Evolutionary conservation across 1,140 invertebrate species (phyloP), one percentile per base, ranked within the genome.

Genomic region (Drosophila quadrilineata): DNA sequence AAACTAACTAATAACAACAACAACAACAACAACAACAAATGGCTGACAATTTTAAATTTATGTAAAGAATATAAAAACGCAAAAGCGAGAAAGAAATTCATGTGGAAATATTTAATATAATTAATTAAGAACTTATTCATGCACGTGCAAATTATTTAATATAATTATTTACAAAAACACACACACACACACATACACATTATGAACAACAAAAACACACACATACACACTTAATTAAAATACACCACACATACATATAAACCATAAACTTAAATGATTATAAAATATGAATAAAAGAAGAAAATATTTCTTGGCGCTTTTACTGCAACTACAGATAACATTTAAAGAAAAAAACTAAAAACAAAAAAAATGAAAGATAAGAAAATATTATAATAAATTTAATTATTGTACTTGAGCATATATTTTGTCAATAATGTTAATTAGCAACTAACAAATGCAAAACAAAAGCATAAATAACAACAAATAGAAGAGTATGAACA

Each of bases 341-440:
- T n/a, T n/a, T n/a, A 29, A 49, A 33, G 35, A 59, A 49, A 16
- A 40, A 52, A 38, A 49, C 10, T 22, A 56, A 24, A n/a, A 45
- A 48, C 36, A 52, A 26, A 17, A 28, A 35, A 45, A 45, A 59
- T 9, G 10, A 49, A 52, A 28, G 17, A 26, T 40, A 35, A 58
- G 19, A 31, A 41, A 5, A 43, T 38, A 35, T 33, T 10, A 41
- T 22, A 21, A 43, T 59, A 53, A 71, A 54, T 35, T 60, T 43
- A 35, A 58, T 53, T 66, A 59, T 59, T 59, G 46, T 76, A 72
- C 59, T 69, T 65, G 41, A 69, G 77, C 35, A 58, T 75, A 86
- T 86, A 84, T 86, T 84, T 80, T 86, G 82, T 85, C 82, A 76
- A 86, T 75, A 75, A 79, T 86, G 80, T 86, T 86, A 85, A 75